Evolutionary conservation across 2,888 invertebrate species (phyloP).

Genomic region (Lithophane semibrunnea): DNA sequence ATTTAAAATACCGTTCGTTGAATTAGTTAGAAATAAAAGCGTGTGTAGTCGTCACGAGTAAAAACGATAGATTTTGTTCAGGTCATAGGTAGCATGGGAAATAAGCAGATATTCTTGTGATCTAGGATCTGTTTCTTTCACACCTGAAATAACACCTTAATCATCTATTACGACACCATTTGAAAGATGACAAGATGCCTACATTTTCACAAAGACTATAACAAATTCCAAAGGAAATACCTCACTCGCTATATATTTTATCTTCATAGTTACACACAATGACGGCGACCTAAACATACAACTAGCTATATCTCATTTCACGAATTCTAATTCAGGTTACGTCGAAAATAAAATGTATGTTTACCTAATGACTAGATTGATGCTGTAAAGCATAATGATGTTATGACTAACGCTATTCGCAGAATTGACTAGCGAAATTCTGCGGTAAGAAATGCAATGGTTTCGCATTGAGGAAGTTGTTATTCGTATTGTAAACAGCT

Average conservation of each 20-base stretch:
- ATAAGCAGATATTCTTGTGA: too few species aligned
- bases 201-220: background rate
- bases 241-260: conserved; percentile 14
- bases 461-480: conserved; percentile 44
- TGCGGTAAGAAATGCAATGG: conserved; percentile 34
- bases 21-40: background rate
- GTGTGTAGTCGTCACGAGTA: too few species aligned
- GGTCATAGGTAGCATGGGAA: too few species aligned
- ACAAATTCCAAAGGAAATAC: conserved; percentile 16
- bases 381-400: conserved; percentile 30
- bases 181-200: background rate
- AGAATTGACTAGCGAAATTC: conserved; percentile 48
- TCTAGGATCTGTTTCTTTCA: too few species aligned
- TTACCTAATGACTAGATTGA: conserved; percentile 49
- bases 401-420: conserved; percentile 55
- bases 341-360: conserved; percentile 48
- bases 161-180: conserved; percentile 12
- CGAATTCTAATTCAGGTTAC: conserved; percentile 44
- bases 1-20: background rate
- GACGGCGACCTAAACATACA: conserved; percentile 5
- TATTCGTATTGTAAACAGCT: conserved; percentile 37
- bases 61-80: conserved; percentile 5
- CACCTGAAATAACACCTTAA: conserved; percentile 6
- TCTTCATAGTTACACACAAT: conserved; percentile 21
- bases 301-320: conserved; percentile 22